Evolutionary conservation across 2,113 vertebrate genomes (phyloP).

Genomic region (rat (Rattus norvegicus)): DNA sequence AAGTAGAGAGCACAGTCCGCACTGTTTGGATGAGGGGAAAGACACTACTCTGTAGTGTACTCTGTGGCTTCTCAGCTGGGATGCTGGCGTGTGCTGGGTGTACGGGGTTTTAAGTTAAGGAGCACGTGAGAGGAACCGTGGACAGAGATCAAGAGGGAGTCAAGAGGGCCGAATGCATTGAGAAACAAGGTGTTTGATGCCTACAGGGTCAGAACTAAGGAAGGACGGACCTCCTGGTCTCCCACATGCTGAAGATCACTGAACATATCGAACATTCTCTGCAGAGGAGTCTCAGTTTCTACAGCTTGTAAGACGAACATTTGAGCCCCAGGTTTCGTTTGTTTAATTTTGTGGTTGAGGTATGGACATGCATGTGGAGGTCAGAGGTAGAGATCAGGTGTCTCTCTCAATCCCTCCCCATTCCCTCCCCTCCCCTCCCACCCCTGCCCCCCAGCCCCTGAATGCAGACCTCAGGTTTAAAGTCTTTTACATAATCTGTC

Average conservation of each 20-base stretch:
- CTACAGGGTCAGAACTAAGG: no score
- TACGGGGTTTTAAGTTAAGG: not conserved
- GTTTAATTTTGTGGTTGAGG: not conserved
- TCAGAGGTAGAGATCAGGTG: not conserved
- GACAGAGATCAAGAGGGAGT: not conserved
- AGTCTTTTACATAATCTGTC: not conserved
- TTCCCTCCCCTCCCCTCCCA: no score
- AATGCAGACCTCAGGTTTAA: not conserved
- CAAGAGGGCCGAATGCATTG: no score
- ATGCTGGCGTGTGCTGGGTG: not conserved
- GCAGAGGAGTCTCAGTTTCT: accelerated
- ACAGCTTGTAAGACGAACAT: not conserved
- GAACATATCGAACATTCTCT: accelerated
- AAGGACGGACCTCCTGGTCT: no score
- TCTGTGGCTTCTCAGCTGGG: not conserved
- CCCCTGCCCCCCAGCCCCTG: not conserved
- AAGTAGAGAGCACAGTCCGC: not conserved
- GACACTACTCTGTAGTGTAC: accelerated
- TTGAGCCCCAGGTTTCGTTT: not conserved
- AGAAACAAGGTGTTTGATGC: not conserved
- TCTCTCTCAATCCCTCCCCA: not conserved
- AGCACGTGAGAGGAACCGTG: not conserved
- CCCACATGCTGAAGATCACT: accelerated
- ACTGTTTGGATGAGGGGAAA: not conserved
- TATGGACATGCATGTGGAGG: not conserved